Percentiles rank a stretch among this genome's conserved stretches.
phyloP scores from a whole-genome alignment of 2,113 vertebrate species.

The Athene noctua region DNA sequence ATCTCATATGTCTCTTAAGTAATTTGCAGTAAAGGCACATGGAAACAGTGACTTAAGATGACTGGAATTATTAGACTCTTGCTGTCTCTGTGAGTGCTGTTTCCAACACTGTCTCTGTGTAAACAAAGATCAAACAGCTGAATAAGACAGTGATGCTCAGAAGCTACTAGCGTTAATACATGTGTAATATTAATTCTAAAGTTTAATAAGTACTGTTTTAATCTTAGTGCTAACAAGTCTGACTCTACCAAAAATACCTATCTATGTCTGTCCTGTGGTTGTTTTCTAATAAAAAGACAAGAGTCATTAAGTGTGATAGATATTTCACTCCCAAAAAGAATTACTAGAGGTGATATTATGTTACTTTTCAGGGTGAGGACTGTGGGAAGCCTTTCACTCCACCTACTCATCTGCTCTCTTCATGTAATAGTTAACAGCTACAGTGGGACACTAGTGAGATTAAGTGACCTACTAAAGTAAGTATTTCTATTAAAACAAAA shows the following conservation, averaged over 20 bases:
- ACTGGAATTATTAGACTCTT: constrained; percentile 26
- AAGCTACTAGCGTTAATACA: background rate
- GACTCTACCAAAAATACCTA: background rate
- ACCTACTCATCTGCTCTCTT: background rate
- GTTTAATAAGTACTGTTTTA: background rate
- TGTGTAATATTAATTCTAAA: background rate
- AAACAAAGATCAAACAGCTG: constrained; percentile 27
- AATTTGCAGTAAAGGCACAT: constrained; percentile 14
- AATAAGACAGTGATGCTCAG: background rate
- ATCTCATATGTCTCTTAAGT: background rate
- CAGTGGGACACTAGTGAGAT: background rate
- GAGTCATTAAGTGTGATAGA: background rate
- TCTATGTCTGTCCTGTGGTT: background rate
- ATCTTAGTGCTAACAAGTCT: background rate
- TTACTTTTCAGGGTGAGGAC: background rate
- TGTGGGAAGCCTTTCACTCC: background rate
- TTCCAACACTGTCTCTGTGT: background rate
- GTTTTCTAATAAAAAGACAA: background rate
- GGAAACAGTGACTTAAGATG: constrained; percentile 44
- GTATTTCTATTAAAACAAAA: background rate
- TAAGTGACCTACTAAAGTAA: background rate
- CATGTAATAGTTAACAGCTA: background rate
- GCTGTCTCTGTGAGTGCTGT: background rate
- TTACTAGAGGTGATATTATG: background rate
- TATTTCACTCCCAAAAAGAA: background rate